phyloP scores from a whole-genome alignment of 2,888 invertebrate species.

The Melipona beecheii region DNA sequence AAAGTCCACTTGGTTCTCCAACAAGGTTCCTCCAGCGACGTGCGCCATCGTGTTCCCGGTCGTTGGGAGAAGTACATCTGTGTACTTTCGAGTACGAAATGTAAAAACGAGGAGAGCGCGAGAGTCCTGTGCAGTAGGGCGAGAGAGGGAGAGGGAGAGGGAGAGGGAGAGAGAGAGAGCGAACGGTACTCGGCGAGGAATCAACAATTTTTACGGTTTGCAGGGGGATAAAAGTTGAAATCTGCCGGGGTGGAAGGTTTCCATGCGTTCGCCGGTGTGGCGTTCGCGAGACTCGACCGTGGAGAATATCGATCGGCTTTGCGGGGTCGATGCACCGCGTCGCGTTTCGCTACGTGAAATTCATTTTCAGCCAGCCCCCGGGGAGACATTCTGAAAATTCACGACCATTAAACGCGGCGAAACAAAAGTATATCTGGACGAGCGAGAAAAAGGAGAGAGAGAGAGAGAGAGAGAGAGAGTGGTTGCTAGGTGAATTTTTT shows the following conservation, averaged over 20 bases:
- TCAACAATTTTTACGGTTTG: conserved; percentile 50
- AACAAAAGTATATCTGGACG: conserved; percentile 55
- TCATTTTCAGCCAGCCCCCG: conserved; percentile 63
- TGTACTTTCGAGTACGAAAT: no score
- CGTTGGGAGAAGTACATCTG: no score
- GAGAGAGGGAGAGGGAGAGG: no score
- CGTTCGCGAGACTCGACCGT: conserved; percentile 44
- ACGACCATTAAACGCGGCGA: conserved; percentile 56
- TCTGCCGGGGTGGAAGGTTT: conserved; percentile 57
- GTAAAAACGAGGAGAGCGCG: background rate
- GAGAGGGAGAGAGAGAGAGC: no score
- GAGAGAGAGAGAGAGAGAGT: no score
- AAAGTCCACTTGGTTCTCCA: background rate
- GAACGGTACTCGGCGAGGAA: background rate
- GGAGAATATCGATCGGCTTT: conserved; percentile 62
- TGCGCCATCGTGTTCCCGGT: background rate
- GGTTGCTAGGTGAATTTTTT: conserved; percentile 23
- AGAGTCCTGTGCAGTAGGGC: no score
- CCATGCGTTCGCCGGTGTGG: conserved; percentile 37
- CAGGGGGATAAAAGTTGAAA: conserved; percentile 62
- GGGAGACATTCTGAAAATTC: conserved; percentile 64
- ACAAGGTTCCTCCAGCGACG: background rate
- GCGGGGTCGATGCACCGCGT: conserved; percentile 64
- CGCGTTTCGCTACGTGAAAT: conserved; percentile 66
- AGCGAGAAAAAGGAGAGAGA: background rate